Conservation (phyloP, 2,888 invertebrate genomes). For the Boloria euphrosyne region DNA sequence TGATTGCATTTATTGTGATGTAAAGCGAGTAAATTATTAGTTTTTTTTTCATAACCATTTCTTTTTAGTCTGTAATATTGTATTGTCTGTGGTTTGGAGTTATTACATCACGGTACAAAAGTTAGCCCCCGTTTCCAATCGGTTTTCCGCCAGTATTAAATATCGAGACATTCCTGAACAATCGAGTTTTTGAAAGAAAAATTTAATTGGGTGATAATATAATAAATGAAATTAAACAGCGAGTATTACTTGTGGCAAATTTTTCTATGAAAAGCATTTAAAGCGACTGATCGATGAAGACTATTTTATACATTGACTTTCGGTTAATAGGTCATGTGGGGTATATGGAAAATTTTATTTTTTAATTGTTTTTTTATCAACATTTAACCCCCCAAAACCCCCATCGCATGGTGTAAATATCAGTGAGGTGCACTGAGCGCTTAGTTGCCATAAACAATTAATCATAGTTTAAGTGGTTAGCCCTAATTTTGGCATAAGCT, state of each 20-base stretch:
- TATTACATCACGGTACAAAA: constrained; percentile 27
- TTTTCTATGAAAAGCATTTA: constrained; percentile 62
- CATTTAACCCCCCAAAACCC: not conserved
- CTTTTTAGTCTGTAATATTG: constrained; percentile 15
- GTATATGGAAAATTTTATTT: too few species aligned
- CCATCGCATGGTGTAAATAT: constrained; percentile 64
- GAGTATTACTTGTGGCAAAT: constrained; percentile 74
- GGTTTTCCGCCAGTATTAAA: constrained; percentile 66
- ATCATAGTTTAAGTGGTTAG: constrained; percentile 67
- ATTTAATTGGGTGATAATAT: constrained; percentile 77
- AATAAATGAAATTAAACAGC: constrained; percentile 46
- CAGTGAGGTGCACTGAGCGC: constrained; percentile 73
- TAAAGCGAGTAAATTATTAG: constrained; percentile 18
- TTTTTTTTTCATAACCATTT: constrained; percentile 8
- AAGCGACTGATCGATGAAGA: constrained; percentile 51
- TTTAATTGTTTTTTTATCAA: too few species aligned
- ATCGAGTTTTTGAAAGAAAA: constrained; percentile 59
- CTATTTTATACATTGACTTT: too few species aligned
- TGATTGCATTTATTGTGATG: constrained; percentile 36
- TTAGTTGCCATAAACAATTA: constrained; percentile 80
- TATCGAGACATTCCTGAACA: constrained; percentile 75
- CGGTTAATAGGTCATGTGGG: too few species aligned
- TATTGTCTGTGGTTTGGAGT: not conserved
- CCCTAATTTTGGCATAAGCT: constrained; percentile 46
- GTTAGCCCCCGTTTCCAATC: constrained; percentile 32